Evolutionary conservation across 2,113 vertebrate genomes (phyloP).

Genomic region (Crocuta crocuta): DNA sequence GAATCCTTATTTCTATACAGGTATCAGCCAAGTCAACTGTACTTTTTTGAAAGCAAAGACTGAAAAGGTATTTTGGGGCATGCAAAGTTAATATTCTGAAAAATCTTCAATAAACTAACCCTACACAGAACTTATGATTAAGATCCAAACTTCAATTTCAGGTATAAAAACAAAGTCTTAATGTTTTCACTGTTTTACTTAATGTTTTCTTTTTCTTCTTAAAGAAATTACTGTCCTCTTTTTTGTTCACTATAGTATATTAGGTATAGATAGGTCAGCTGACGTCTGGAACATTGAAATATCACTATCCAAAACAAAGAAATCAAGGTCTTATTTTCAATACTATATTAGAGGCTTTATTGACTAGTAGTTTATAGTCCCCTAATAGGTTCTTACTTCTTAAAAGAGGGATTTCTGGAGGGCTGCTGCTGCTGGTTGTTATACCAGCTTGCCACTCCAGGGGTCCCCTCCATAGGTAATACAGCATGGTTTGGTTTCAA

Average conservation of each 20-base stretch:
- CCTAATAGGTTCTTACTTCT: background rate
- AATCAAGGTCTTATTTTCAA: background rate
- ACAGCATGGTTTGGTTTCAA: background rate
- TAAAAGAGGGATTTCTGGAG: background rate
- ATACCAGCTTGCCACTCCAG: background rate
- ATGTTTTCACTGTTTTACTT: background rate
- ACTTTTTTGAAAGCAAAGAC: conserved; percentile 18
- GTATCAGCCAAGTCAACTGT: background rate
- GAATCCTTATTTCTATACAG: conserved; percentile 34
- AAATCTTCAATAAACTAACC: conserved; percentile 36
- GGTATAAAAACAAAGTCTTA: background rate
- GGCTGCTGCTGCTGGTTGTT: background rate
- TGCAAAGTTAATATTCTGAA: conserved; percentile 6
- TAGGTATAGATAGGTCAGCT: background rate
- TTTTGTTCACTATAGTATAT: background rate
- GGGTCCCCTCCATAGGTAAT: background rate
- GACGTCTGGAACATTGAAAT: background rate
- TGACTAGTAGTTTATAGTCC: background rate
- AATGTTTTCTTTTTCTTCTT: background rate
- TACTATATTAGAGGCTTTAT: background rate
- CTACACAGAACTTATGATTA: conserved; percentile 9
- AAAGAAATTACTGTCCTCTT: background rate
- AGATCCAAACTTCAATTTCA: conserved; percentile 56
- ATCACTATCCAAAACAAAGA: background rate
- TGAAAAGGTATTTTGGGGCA: background rate